Conservation (phyloP, 2,113 vertebrate genomes). For the Mugil cephalus region DNA sequence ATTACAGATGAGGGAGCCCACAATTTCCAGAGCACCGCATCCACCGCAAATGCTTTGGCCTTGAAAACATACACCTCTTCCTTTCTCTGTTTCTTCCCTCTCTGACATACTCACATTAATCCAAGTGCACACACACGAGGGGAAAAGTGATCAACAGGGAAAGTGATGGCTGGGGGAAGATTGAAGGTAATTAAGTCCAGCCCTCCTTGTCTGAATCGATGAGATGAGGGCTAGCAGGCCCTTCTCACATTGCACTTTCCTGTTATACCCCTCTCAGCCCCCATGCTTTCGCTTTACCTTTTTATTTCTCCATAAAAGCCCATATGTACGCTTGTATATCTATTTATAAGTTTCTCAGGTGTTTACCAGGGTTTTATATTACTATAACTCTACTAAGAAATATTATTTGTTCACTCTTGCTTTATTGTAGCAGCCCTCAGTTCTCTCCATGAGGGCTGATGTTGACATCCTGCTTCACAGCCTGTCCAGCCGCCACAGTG, state of each 20-base stretch:
- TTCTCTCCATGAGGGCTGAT: slow-evolving; percentile 68
- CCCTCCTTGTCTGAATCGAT: slow-evolving; percentile 82
- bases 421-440: slow-evolving; percentile 44
- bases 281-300: slow-evolving; percentile 7
- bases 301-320: slow-evolving; percentile 1
- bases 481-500: slow-evolving; percentile 76
- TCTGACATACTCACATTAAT: slow-evolving; percentile 41
- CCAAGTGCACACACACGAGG: slow-evolving; percentile 22
- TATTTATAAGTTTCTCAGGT: background rate
- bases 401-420: slow-evolving; percentile 29
- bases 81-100: slow-evolving; percentile 30
- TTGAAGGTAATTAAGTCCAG: slow-evolving; percentile 83
- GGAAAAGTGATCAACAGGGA: slow-evolving; percentile 83
- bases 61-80: slow-evolving; percentile 82
- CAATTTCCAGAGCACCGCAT: slow-evolving; percentile 75
- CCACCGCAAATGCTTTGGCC: slow-evolving; percentile 79
- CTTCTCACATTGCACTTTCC: slow-evolving; percentile 76
- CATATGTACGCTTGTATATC: background rate
- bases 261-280: slow-evolving; percentile 31
- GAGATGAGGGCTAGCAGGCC: slow-evolving; percentile 80
- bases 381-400: slow-evolving; percentile 5
- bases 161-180: slow-evolving; percentile 79
- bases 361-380: slow-evolving; percentile 16
- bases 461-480: slow-evolving; percentile 82
- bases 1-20: slow-evolving; percentile 78